Conservation (phyloP, 2,797 vertebrate species). For the Crossoptilon crossoptilon region DNA sequence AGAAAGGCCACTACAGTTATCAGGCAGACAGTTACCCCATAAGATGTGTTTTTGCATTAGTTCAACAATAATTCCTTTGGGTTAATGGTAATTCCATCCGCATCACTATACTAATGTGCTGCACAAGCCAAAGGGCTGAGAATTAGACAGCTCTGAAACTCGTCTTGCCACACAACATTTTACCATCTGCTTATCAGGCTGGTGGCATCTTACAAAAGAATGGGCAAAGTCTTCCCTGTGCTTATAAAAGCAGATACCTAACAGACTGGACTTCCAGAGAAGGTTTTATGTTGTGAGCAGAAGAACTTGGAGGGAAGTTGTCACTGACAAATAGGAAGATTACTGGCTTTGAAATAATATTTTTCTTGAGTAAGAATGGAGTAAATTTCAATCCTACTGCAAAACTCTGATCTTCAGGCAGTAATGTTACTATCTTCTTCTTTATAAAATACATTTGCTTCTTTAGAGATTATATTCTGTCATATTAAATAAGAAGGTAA, state of each 20-base stretch:
- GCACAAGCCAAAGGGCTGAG: not conserved
- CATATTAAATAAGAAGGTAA: not conserved
- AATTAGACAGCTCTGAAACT: not conserved
- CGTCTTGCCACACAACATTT: not conserved
- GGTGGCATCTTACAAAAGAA: not conserved
- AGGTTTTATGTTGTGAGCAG: not conserved
- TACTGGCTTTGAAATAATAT: not conserved
- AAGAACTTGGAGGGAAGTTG: not conserved
- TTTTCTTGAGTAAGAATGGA: not conserved
- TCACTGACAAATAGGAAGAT: not conserved
- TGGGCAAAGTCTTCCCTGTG: not conserved
- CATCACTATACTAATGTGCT: not conserved
- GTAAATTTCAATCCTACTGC: not conserved
- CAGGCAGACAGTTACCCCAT: not conserved
- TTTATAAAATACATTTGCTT: not conserved
- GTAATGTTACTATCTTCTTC: not conserved
- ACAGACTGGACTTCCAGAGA: not conserved
- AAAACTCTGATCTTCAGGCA: not conserved
- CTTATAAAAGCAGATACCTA: not conserved
- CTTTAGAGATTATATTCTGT: not conserved
- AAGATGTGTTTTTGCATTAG: not conserved
- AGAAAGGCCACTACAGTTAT: not conserved
- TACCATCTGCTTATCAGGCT: not conserved
- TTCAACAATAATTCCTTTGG: not conserved
- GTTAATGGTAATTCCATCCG: not conserved